These are phyloP conservation scores for Limnothrissa miodon DNA, from an alignment of 2,113 vertebrate species.

Conservation along the genomic window DNA sequence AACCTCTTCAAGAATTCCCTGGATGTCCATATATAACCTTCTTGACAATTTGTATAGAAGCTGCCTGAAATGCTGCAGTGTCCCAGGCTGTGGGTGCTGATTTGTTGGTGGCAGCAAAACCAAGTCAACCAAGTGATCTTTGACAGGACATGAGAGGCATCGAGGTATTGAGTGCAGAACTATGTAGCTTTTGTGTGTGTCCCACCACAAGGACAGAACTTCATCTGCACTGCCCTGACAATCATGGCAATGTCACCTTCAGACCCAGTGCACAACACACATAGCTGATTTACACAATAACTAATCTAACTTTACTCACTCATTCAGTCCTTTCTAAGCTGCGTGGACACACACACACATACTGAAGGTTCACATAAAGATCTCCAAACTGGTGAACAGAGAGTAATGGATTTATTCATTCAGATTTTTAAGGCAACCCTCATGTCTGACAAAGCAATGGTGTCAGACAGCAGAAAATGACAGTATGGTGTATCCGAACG, in stretches of 20 bases:
- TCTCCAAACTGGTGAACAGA: background rate
- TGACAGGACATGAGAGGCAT: constrained; percentile 16
- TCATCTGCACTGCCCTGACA: background rate
- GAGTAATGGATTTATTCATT: background rate
- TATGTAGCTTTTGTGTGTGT: constrained; percentile 19
- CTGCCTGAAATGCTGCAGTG: constrained; percentile 3
- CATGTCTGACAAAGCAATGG: background rate
- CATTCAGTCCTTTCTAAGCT: background rate
- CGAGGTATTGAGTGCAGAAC: constrained; percentile 17
- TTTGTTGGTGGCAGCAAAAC: background rate
- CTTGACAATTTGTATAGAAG: constrained; percentile 8
- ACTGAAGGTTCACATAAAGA: background rate
- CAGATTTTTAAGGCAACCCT: background rate
- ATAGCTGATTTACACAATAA: too few species aligned
- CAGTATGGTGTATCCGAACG: background rate
- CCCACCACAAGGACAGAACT: constrained; percentile 1
- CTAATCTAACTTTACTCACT: too few species aligned
- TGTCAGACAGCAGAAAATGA: constrained; percentile 2
- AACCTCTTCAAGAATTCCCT: constrained; percentile 1
- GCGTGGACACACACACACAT: background rate
- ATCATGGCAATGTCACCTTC: background rate
- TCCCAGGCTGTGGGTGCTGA: background rate
- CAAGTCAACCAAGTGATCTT: background rate
- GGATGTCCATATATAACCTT: background rate
- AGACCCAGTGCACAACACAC: background rate